These are phyloP conservation scores for Argyresthia albistria DNA, from an alignment of 2,888 invertebrate genomes.

Conservation along the genomic window DNA sequence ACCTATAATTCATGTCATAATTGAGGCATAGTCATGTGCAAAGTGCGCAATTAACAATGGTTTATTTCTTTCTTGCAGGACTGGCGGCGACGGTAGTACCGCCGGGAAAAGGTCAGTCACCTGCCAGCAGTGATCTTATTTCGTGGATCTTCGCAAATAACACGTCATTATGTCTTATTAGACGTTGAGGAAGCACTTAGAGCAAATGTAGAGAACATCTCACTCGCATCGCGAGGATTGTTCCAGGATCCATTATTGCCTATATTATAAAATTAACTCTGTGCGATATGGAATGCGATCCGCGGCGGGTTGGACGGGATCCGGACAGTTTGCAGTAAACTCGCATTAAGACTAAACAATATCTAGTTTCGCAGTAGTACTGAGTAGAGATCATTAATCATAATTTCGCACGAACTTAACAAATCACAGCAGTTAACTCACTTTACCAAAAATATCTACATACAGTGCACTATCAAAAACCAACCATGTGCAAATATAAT, in stretches of 20 bases:
- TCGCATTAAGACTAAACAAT: neutral
- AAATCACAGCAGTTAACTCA: no score
- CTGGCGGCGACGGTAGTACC: constrained; percentile 43
- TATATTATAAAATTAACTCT: constrained; percentile 42
- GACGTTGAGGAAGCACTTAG: constrained; percentile 60
- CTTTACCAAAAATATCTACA: no score
- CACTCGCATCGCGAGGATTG: constrained; percentile 38
- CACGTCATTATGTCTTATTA: constrained; percentile 65
- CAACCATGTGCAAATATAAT: constrained; percentile 50
- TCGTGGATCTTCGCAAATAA: constrained; percentile 66
- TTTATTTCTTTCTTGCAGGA: constrained; percentile 52
- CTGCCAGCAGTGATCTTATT: constrained; percentile 54
- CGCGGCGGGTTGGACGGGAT: no score
- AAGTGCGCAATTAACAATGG: constrained; percentile 46
- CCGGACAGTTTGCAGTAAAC: neutral
- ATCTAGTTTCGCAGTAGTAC: no score
- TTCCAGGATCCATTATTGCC: constrained; percentile 48
- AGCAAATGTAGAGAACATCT: constrained; percentile 58
- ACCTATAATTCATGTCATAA: constrained; percentile 45
- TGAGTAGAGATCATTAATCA: no score
- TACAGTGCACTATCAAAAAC: constrained; percentile 30
- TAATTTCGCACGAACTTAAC: no score
- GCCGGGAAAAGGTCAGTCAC: constrained; percentile 57
- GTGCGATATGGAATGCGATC: constrained; percentile 10
- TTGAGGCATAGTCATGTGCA: constrained; percentile 41